Conservation (phyloP, 2,797 vertebrate species). For the Nannoperca australis region DNA sequence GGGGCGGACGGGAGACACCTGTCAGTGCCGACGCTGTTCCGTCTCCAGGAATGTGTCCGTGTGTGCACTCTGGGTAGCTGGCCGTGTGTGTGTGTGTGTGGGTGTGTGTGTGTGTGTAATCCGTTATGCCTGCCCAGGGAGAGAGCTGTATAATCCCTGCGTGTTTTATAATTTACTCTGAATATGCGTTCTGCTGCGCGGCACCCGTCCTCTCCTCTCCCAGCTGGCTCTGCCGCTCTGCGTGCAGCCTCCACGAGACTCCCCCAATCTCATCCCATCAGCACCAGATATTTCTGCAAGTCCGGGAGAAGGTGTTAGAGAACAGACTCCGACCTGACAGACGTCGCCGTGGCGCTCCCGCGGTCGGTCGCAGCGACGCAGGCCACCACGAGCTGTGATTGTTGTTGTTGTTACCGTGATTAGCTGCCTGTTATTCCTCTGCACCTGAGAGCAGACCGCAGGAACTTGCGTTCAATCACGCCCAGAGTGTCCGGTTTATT, state of each 20-base stretch:
- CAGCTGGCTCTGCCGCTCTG: slow-evolving; percentile 26
- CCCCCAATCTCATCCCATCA: slow-evolving; percentile 41
- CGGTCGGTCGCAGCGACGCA: slow-evolving; percentile 62
- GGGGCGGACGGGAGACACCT: slow-evolving; percentile 76
- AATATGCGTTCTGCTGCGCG: slow-evolving; percentile 58
- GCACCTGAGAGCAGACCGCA: background rate
- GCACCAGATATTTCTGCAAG: slow-evolving; percentile 31
- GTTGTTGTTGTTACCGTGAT: slow-evolving; percentile 1
- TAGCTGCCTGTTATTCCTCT: background rate
- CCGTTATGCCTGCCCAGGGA: slow-evolving; percentile 46
- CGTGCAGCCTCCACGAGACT: slow-evolving; percentile 29
- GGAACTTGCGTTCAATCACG: slow-evolving; percentile 49
- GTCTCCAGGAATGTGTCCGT: slow-evolving; percentile 83
- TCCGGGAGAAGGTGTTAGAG: slow-evolving; percentile 30
- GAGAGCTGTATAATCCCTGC: slow-evolving; percentile 58
- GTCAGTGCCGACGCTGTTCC: slow-evolving; percentile 75
- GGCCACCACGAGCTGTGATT: slow-evolving; percentile 40
- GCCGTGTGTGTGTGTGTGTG: slow-evolving; percentile 27
- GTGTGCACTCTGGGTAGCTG: slow-evolving; percentile 54
- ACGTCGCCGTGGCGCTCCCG: slow-evolving; percentile 1
- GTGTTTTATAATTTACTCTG: slow-evolving; percentile 66
- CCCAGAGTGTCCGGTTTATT: slow-evolving; percentile 30
- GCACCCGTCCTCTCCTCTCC: slow-evolving; percentile 17
- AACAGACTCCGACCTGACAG: slow-evolving; percentile 4
- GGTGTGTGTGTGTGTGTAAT: slow-evolving; percentile 51